Evolutionary conservation across 2,113 vertebrate genomes (phyloP).

Genomic region (Xenopus borealis): DNA sequence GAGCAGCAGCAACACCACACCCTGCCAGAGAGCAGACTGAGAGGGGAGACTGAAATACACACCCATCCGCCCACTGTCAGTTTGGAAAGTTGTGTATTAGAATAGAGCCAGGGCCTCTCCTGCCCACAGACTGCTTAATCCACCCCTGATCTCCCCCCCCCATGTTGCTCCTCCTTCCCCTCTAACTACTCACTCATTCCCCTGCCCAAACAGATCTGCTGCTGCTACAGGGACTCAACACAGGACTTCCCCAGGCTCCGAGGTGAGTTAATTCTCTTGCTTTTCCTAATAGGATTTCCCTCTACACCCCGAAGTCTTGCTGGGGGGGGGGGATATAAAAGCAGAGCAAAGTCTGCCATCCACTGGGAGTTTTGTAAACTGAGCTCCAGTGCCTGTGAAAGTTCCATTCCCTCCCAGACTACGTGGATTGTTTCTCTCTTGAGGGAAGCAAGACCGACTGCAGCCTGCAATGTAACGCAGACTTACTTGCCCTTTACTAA

Average conservation of each 20-base stretch:
- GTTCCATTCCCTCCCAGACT: neutral
- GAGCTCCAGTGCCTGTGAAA: neutral
- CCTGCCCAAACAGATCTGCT: neutral
- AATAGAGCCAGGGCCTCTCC: constrained; percentile 7
- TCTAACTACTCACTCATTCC: constrained; percentile 13
- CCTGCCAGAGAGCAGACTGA: neutral
- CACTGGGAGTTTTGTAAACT: neutral
- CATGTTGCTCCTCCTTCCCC: neutral
- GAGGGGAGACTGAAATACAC: neutral
- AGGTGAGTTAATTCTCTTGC: neutral
- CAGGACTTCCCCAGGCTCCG: neutral
- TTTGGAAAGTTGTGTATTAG: constrained; percentile 3
- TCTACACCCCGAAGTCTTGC: too few relatives aligned
- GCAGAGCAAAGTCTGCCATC: neutral
- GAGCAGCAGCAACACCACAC: constrained; percentile 9
- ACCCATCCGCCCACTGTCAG: neutral
- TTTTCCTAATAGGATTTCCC: neutral
- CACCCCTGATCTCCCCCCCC: constrained; percentile 6
- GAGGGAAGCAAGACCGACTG: neutral
- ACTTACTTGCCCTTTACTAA: too few relatives aligned
- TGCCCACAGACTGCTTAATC: constrained; percentile 4
- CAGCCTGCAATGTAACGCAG: too few relatives aligned
- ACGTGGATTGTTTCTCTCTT: neutral
- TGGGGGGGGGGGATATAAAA: too few relatives aligned
- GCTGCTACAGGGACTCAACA: neutral